Evolutionary conservation across 2,113 vertebrate species (phyloP), one percentile per base, ranked within the genome.

Genomic region (Phyllostomus hastatus): DNA sequence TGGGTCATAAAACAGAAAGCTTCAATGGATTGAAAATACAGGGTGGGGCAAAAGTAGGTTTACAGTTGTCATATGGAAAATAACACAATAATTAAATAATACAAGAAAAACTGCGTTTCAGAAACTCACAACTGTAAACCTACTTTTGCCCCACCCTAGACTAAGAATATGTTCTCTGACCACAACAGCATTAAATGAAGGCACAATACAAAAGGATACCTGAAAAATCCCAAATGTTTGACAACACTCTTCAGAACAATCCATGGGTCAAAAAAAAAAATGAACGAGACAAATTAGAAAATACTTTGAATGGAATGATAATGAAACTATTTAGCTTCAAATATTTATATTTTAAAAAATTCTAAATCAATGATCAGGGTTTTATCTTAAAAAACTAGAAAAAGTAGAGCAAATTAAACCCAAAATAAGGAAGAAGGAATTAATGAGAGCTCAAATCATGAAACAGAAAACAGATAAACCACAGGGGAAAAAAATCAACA

Each of bases 381-480:
- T 86, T 75, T 28, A 81, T 15, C 16, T 90, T 90, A 80, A 92
- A 81, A 72, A 73, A 15, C 41, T 70, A 90, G 61, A 89, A 70
- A 96, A 90, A 28, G 59, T 57, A 12, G 1, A 88, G 48, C 24
- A 95, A 78, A 72, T 79, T 84, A 84, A 95, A 96, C 43, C 14
- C 17, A 66, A 67, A 81, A 48, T 22, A 90, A 84, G 80, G 24
- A 73, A 20, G 46, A 82, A 87, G 35, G 41, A 73, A 64, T 46
- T 72, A 86, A 54, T 20, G 11, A 61, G 57, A 94, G 15, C 15
- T 75, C 87, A 81, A 90, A 48, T 81, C 73, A 90, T 48, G 20
- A 90, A 85, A 72, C 1, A 80, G 64, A 85, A 80, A 95, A 90
- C 31, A 48, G 72, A 67, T 76, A 92, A 83, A 88, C 50, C n/a